phyloP scores from a whole-genome alignment of 2,113 vertebrate genomes.

The Shinisaurus crocodilurus region DNA sequence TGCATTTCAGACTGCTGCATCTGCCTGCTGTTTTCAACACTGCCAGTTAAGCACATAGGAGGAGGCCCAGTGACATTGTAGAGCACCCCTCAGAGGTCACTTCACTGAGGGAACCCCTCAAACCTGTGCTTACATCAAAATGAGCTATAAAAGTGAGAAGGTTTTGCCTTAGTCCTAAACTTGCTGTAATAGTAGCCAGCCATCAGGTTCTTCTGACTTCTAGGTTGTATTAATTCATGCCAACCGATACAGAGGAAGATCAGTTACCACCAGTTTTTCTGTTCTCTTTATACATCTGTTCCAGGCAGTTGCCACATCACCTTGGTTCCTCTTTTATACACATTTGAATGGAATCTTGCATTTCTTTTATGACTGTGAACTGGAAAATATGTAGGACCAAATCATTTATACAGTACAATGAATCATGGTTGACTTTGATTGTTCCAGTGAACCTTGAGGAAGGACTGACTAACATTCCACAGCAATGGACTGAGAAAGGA shows the following conservation, averaged over 20 bases:
- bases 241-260: background rate
- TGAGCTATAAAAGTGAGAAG: background rate
- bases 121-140: background rate
- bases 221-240: background rate
- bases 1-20: background rate
- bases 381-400: background rate
- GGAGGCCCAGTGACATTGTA: background rate
- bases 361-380: background rate
- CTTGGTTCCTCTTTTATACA: background rate
- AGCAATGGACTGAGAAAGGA: background rate
- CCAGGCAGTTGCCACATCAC: too few species aligned
- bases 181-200: background rate
- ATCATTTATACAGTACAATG: background rate
- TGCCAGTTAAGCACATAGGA: background rate
- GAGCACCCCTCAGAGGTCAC: background rate
- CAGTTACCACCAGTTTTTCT: background rate
- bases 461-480: background rate
- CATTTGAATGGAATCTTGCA: background rate
- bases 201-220: background rate
- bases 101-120: background rate
- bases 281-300: background rate
- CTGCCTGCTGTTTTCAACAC: background rate
- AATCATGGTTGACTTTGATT: background rate
- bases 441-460: background rate
- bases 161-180: background rate